Evolutionary conservation across 2,113 vertebrate genomes (phyloP), one percentile per base, ranked within the genome.

Genomic region (Podilymbus podiceps): DNA sequence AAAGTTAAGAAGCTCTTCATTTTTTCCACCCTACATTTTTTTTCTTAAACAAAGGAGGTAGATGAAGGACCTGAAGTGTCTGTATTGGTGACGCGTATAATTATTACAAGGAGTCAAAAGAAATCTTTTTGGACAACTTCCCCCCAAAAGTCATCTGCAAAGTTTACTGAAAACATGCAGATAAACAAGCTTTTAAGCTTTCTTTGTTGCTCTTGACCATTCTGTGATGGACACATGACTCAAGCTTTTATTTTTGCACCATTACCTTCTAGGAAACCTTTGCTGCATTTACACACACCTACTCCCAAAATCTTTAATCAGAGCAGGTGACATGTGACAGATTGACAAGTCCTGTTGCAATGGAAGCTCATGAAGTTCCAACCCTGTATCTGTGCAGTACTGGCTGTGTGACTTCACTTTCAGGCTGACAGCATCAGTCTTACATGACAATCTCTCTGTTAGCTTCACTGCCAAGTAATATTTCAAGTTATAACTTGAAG

Each of bases 401-500:
- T 23, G 49, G 10, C 30, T 80, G 21, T 33, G 33, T 79, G 69
- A 79, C 22, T 90, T 35, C 46, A 47, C 89, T 90, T 95, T 80
- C 85, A 81, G 82, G 55, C 25, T 90, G 88, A 91, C 78, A 93
- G 72, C 47, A 69, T 86, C 59, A 71, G 63, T 77, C 68, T 75
- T 87, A 78, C 74, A 77, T 85, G 73, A 85, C 87, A 96, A 73
- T n/a, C 13, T 72, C 44, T 56, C 69, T 76, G 27, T 66, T 89
- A 91, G 23, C 49, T 89, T 87, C 60, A 31, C 40, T 89, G 60
- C 24, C 68, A 88, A 90, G 77, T 63, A 78, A 46, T 42, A 64
- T 81, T 93, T 91, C 77, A 52, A 44, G 59, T 80, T 52, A 89
- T 76, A 93, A 53, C 50, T 89, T 59, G n/a, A 93, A 82, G 69